A percentile compares a stretch with the other conserved stretches of the same genome.
Evolutionary conservation across 2,113 vertebrate species (phyloP).

Genomic region (Tachysurus vachellii): DNA sequence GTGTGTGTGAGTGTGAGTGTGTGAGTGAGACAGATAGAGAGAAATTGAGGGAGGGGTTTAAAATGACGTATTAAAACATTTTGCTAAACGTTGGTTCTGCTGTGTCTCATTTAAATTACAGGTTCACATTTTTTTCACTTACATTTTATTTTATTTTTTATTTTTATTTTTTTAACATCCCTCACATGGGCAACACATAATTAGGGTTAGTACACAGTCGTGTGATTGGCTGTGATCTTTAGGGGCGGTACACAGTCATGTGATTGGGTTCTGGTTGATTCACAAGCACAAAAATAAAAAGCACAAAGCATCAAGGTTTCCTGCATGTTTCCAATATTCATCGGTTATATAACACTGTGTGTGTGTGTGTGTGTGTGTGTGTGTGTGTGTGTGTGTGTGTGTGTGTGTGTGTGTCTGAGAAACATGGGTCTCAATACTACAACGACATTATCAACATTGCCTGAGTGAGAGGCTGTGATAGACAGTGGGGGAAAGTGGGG

Average conservation of each 20-base stretch:
- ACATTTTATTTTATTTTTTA: no score
- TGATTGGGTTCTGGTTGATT: neutral
- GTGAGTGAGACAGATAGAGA: neutral
- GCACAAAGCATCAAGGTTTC: neutral
- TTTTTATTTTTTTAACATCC: no score
- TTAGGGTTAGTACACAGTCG: neutral
- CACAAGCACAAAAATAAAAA: neutral
- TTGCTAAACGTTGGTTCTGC: neutral
- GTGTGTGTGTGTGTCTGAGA: neutral
- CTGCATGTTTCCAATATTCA: slow-evolving; percentile 24
- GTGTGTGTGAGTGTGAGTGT: slow-evolving; percentile 2
- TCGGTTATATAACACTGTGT: slow-evolving; percentile 33
- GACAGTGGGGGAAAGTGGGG: neutral
- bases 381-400: neutral
- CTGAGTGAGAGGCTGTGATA: slow-evolving; percentile 6
- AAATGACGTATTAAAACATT: neutral
- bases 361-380: no score
- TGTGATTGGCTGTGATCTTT: neutral
- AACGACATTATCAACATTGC: neutral
- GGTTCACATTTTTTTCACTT: neutral
- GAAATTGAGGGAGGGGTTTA: neutral
- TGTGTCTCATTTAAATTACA: neutral
- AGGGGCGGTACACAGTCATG: no score
- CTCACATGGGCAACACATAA: no score
- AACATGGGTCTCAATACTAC: neutral